A percentile compares a stretch with the other conserved stretches of the same genome.
phyloP scores from a whole-genome alignment of 2,888 invertebrate species.

The Chironomus riparius region DNA sequence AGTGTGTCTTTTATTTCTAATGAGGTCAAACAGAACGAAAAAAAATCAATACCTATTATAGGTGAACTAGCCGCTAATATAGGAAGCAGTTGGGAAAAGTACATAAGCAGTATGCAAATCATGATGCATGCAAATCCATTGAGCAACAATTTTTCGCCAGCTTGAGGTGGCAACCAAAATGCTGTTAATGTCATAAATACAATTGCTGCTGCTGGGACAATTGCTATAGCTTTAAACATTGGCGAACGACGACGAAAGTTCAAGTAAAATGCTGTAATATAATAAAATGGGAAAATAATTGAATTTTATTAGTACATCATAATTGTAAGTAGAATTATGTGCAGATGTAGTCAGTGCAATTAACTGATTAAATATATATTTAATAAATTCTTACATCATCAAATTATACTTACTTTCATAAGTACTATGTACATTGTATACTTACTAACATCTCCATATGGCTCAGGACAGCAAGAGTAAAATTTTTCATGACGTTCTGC shows the following conservation, averaged over 20 bases:
- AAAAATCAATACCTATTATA: constrained; percentile 38
- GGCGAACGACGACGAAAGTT: constrained; percentile 48
- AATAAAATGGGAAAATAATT: constrained; percentile 38
- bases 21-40: no score
- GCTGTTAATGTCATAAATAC: constrained; percentile 50
- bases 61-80: constrained; percentile 44
- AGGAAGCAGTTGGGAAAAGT: constrained; percentile 50
- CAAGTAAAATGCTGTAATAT: constrained; percentile 46
- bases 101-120: constrained; percentile 53
- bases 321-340: constrained; percentile 34
- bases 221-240: constrained; percentile 51
- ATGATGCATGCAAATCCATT: constrained; percentile 52
- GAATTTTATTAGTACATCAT: constrained; percentile 49
- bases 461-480: constrained; percentile 49
- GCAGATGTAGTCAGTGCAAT: constrained; percentile 40
- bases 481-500: constrained; percentile 37
- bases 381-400: constrained; percentile 31
- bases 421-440: not conserved
- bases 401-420: constrained; percentile 40
- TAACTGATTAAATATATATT: constrained; percentile 30
- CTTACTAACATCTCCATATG: constrained; percentile 45
- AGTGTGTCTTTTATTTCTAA: no score
- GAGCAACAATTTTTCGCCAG: constrained; percentile 55
- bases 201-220: constrained; percentile 55
- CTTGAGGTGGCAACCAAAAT: constrained; percentile 58